phyloP scores from a whole-genome alignment of 2,888 invertebrate species.

The Acronicta aceris region DNA sequence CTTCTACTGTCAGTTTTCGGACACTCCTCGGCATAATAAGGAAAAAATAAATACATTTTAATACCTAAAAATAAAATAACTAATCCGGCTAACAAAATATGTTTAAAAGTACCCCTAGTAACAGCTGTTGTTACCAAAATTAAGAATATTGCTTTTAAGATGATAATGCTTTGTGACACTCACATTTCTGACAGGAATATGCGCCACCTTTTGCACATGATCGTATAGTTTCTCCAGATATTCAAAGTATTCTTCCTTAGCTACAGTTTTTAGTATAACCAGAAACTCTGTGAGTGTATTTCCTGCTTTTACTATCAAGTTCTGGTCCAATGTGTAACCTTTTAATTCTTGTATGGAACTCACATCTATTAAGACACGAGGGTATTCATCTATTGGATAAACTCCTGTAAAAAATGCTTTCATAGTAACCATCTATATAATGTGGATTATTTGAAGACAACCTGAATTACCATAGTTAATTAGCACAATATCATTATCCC shows the following conservation, averaged over 20 bases:
- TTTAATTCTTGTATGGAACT: conserved; percentile 88
- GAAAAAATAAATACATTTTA: too few species aligned
- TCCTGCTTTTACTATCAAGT: conserved; percentile 88
- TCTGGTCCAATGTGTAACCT: conserved; percentile 70
- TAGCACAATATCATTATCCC: too few species aligned
- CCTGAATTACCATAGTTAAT: too few species aligned
- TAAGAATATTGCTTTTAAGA: background rate
- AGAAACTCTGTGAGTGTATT: conserved; percentile 87
- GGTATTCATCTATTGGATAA: conserved; percentile 71
- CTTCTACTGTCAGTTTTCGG: too few species aligned
- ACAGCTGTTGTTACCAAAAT: background rate
- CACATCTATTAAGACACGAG: conserved; percentile 90
- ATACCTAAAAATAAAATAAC: background rate
- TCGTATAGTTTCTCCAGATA: conserved; percentile 89
- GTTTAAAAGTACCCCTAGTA: too few species aligned
- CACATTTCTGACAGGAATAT: conserved; percentile 92
- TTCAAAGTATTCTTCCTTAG: conserved; percentile 77
- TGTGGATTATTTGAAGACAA: too few species aligned
- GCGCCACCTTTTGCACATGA: conserved; percentile 91
- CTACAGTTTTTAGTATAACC: conserved; percentile 73
- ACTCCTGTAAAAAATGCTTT: conserved; percentile 69
- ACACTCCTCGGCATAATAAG: too few species aligned
- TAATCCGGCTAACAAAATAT: too few species aligned
- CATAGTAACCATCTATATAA: background rate
- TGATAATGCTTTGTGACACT: conserved; percentile 53